A percentile compares a stretch with the other conserved stretches of the same genome.
These are phyloP conservation scores for Poeciliopsis prolifica DNA, from an alignment of 2,113 vertebrate genomes.

Conservation along the genomic window DNA sequence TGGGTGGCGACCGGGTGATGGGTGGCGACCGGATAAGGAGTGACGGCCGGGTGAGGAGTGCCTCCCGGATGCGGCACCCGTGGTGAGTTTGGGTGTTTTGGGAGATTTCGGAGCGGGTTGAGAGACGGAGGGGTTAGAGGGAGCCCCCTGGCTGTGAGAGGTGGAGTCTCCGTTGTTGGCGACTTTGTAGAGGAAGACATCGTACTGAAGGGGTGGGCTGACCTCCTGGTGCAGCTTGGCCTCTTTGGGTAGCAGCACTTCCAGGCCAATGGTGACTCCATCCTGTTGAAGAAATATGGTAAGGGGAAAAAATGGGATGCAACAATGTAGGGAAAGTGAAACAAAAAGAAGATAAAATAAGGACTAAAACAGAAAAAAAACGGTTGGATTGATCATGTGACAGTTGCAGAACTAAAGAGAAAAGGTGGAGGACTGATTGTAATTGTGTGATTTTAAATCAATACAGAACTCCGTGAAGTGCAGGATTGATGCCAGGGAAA, in stretches of 20 bases:
- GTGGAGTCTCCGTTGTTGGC: slow-evolving; percentile 58
- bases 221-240: slow-evolving; percentile 69
- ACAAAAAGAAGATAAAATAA: slow-evolving; percentile 20
- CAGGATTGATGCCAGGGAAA: background rate
- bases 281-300: slow-evolving; percentile 70
- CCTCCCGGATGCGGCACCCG: slow-evolving; percentile 35
- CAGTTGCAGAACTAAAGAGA: background rate
- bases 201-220: slow-evolving; percentile 73
- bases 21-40: slow-evolving; percentile 31
- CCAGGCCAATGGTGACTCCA: slow-evolving; percentile 80
- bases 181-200: slow-evolving; percentile 80
- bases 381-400: slow-evolving; percentile 9
- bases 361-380: slow-evolving; percentile 3
- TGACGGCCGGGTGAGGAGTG: slow-evolving; percentile 53
- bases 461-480: background rate
- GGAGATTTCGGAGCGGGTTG: slow-evolving; percentile 59
- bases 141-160: slow-evolving; percentile 26
- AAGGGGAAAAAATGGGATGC: slow-evolving; percentile 48
- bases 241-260: slow-evolving; percentile 81
- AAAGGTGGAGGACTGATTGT: background rate
- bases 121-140: slow-evolving; percentile 33
- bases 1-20: slow-evolving; percentile 58
- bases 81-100: slow-evolving; percentile 38
- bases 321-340: slow-evolving; percentile 46
- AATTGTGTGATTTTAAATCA: background rate